Conservation (phyloP, 2,797 vertebrate species). For the Hydrolagus colliei region DNA sequence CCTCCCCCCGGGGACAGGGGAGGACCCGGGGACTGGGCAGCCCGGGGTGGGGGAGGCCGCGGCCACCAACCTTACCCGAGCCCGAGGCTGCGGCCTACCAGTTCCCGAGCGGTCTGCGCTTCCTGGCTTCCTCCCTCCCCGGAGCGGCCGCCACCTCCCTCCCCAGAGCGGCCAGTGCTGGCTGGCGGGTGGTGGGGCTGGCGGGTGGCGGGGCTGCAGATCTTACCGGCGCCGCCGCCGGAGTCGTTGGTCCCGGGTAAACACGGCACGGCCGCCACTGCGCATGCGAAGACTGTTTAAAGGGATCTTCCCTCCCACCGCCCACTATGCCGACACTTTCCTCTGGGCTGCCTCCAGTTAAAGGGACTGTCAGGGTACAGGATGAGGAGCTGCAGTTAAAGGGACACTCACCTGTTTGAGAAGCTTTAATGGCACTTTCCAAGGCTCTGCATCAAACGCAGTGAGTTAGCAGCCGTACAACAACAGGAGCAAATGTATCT, state of each 20-base stretch:
- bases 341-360: background rate
- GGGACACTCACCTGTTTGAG: background rate
- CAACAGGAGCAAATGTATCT: too few species aligned
- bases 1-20: too few species aligned
- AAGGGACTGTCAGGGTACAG: background rate
- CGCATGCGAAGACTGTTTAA: background rate
- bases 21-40: background rate
- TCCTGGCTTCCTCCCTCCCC: background rate
- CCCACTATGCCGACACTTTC: background rate
- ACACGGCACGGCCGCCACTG: background rate
- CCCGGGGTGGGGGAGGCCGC: background rate
- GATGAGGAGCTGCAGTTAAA: background rate
- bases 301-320: background rate
- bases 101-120: background rate
- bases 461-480: too few species aligned
- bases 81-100: too few species aligned
- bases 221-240: background rate
- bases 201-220: too few species aligned
- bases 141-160: background rate
- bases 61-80: background rate
- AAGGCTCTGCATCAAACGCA: too few species aligned
- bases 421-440: too few species aligned
- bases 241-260: background rate
- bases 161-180: background rate
- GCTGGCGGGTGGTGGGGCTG: too few species aligned